These are phyloP conservation scores for Hephaestus fuliginosus DNA, from an alignment of 2,797 vertebrate genomes.

Conservation along the genomic window DNA sequence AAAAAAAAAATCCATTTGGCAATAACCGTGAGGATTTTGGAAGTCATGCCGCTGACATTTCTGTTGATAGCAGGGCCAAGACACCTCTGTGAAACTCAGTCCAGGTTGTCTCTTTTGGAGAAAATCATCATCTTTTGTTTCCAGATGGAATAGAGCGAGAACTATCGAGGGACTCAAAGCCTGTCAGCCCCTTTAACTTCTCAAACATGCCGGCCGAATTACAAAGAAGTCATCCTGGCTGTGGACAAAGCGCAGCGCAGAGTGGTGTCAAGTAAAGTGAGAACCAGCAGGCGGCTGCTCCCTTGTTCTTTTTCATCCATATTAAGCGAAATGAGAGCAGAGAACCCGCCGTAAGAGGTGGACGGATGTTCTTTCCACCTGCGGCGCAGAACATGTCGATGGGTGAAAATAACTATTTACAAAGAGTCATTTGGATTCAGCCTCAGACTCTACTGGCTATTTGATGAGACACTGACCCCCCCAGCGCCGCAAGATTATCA, in stretches of 20 bases:
- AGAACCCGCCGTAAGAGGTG: slow-evolving; percentile 1
- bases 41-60: slow-evolving; percentile 20
- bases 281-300: slow-evolving; percentile 38
- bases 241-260: slow-evolving; percentile 12
- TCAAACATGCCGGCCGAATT: slow-evolving; percentile 37
- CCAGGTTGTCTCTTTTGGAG: slow-evolving; percentile 44
- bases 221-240: slow-evolving; percentile 42
- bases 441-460: slow-evolving; percentile 9
- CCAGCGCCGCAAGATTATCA: slow-evolving; percentile 27
- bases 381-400: slow-evolving; percentile 30
- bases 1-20: slow-evolving; percentile 42
- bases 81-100: slow-evolving; percentile 18
- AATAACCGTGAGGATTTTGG: slow-evolving; percentile 23
- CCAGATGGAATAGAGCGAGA: slow-evolving; percentile 17
- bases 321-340: slow-evolving; percentile 40
- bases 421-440: slow-evolving; percentile 45
- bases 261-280: slow-evolving; percentile 32
- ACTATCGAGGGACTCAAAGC: slow-evolving; percentile 20
- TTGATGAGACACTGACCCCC: slow-evolving; percentile 31
- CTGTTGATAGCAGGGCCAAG: slow-evolving; percentile 24
- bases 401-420: slow-evolving; percentile 46
- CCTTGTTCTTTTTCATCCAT: slow-evolving; percentile 42
- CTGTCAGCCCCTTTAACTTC: slow-evolving; percentile 33
- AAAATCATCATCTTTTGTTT: slow-evolving; percentile 38
- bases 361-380: slow-evolving; percentile 34